Percentiles rank a stretch among this genome's conserved stretches.
phyloP scores from a whole-genome alignment of 2,888 invertebrate genomes.

The Hemistola chrysoprasaria region DNA sequence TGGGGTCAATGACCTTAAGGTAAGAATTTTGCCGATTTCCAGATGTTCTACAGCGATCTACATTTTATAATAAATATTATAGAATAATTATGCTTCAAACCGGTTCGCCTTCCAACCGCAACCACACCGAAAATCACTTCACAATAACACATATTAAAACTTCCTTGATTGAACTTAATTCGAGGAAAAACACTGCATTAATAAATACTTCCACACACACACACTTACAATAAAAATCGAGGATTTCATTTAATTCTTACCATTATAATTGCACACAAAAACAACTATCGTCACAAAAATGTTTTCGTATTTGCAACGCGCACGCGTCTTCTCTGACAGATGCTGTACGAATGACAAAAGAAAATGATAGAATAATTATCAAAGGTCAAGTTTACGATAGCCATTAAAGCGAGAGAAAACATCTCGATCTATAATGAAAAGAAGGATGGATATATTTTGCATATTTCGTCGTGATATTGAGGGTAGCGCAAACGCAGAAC shows the following conservation, averaged over 20 bases:
- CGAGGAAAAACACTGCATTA: constrained; percentile 14
- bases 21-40: no score
- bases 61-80: no score
- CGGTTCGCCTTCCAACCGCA: constrained; percentile 14
- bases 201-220: constrained; percentile 11
- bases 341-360: constrained; percentile 55
- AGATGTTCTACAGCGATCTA: no score
- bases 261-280: constrained; percentile 31
- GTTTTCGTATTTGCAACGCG: constrained; percentile 33
- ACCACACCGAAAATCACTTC: constrained; percentile 10
- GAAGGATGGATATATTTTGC: constrained; percentile 38
- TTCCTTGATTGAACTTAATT: constrained; percentile 13
- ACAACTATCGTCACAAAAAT: constrained; percentile 41
- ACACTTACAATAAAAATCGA: background rate
- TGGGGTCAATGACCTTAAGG: no score
- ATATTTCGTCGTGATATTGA: constrained; percentile 26
- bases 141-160: constrained; percentile 8
- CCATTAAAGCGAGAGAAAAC: constrained; percentile 34
- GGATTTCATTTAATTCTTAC: constrained; percentile 18
- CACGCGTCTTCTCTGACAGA: constrained; percentile 44
- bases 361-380: constrained; percentile 44
- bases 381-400: constrained; percentile 73
- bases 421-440: constrained; percentile 19
- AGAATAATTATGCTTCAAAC: constrained; percentile 6
- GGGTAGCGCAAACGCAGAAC: constrained; percentile 52